Evolutionary conservation across 2,797 vertebrate genomes (phyloP).

Genomic region (Threskiornis aethiopicus): DNA sequence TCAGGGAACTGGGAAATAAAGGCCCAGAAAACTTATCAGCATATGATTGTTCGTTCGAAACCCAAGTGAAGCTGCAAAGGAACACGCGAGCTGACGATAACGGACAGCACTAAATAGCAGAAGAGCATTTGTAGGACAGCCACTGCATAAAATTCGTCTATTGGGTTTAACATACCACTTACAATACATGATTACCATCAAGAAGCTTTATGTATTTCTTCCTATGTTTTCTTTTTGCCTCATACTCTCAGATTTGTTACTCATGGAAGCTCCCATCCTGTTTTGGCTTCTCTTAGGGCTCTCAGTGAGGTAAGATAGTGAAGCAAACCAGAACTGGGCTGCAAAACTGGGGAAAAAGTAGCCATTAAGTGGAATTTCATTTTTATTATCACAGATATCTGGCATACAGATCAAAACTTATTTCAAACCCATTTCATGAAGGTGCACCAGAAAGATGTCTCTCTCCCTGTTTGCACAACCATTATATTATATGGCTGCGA

Average conservation of each 20-base stretch:
- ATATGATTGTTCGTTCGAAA: not conserved
- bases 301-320: not conserved
- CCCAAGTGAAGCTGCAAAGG: not conserved
- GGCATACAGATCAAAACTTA: not conserved
- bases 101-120: not conserved
- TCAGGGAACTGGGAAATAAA: not conserved
- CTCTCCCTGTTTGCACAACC: rapidly evolving
- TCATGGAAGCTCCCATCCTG: not conserved
- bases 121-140: not conserved
- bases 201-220: not conserved
- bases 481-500: rapidly evolving
- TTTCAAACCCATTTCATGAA: not conserved
- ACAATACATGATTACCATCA: rapidly evolving
- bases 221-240: not conserved
- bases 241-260: not conserved
- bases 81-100: not conserved
- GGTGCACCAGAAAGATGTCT: not conserved
- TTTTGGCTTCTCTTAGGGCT: not conserved
- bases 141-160: not conserved
- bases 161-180: not conserved
- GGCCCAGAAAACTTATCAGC: not conserved
- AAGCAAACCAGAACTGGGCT: not conserved
- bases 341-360: not conserved
- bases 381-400: not conserved
- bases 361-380: not conserved